Base-by-base conservation (phyloP, 2,113 vertebrate genomes). In the Hyla sarda region DNA sequence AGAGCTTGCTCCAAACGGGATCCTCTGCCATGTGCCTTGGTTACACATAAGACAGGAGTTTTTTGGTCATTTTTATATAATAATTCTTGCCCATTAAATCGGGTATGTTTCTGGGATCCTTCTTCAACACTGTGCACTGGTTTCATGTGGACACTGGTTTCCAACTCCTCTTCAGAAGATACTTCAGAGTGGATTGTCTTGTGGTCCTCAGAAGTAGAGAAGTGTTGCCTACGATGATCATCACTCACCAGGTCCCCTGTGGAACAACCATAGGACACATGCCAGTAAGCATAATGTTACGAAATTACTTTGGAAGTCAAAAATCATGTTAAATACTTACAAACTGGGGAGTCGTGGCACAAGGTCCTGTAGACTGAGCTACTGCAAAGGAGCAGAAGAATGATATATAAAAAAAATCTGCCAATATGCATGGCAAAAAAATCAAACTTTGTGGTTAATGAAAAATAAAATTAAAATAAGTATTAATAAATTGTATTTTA, bases 381-480 rank as follows among this genome's bases (percentile, higher is more conserved):
- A 85, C 84, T 85, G 84, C 84, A 85, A 85, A 85, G 74, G 75
- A 79, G 84, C 74, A 37, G 45, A 85, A 85, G 83, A 85, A 71
- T 41, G 37, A 34, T n/a, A 73, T 32, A 67, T 30, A 74, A 62
- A 45, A 62, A 60, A 45, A 62, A 60, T 17, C 23, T 56, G 67
- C 48, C 56, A 65, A 81, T 47, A 65, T 41, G 3, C 17, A 60
- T 60, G 77, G 32, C 77, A 37, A 45, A 41, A n/a, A 41, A 60
- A 45, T 60, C 28, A 60, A 34, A 37, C 30, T 37, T 28, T 25
- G 0, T 58, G 13, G n/a, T 75, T 28, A 28, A 82, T 48, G 14
- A n/a, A 37, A 58, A 48, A 1, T 80, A 72, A 71, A 82, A 82
- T n/a, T 16, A 3, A 65, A 82, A 28, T 25, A 65, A 45, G 30